A percentile compares a stretch with the other conserved stretches of the same genome.
Evolutionary conservation across 1,140 invertebrate species (phyloP).

Genomic region (Trichonephila clavata): DNA sequence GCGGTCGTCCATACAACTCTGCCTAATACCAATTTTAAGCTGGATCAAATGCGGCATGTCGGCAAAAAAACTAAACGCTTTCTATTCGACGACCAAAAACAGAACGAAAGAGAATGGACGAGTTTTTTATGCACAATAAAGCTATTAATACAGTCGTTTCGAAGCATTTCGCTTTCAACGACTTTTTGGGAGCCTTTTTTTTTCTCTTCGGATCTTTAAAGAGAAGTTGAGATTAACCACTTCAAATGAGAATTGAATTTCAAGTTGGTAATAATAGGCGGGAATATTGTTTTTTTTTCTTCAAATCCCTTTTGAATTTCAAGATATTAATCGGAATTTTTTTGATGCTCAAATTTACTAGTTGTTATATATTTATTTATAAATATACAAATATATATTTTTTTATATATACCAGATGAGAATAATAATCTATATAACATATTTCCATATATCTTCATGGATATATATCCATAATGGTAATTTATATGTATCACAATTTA

Average conservation of each 20-base stretch:
- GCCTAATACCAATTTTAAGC: conserved; percentile 20
- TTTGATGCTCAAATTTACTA: no score
- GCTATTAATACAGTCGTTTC: background rate
- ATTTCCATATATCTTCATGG: no score
- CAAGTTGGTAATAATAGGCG: no score
- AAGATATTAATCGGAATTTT: background rate
- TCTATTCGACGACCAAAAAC: background rate
- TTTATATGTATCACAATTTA: no score
- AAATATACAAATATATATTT: no score
- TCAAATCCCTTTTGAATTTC: background rate
- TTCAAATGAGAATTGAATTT: background rate
- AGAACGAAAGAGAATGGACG: background rate
- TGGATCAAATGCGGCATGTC: background rate
- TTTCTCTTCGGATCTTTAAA: background rate
- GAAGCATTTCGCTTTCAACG: background rate
- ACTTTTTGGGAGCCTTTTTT: background rate
- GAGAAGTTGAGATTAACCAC: no score
- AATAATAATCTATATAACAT: no score
- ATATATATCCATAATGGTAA: no score
- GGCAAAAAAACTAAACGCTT: conserved; percentile 3
- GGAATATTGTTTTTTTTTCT: background rate
- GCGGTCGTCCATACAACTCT: background rate
- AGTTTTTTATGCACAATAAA: background rate
- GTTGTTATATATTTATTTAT: no score
- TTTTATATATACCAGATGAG: no score